Base-by-base conservation (phyloP, 2,888 invertebrate genomes). In the Pandemis cinnamomeana region DNA sequence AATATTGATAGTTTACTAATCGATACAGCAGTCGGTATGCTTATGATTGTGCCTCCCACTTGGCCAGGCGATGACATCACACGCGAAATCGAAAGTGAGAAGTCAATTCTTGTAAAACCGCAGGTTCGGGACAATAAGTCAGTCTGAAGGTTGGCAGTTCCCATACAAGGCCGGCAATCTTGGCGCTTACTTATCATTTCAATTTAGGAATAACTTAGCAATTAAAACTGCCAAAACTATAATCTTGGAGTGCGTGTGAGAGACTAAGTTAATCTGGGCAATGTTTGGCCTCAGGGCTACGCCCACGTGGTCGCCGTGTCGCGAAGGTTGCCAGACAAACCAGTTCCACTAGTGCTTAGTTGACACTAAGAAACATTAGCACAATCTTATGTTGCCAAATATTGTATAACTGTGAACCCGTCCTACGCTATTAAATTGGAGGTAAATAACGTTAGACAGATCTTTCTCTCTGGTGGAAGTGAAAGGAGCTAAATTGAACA, bases 51-150 rank as follows among this genome's bases (percentile, higher is more conserved):
- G 68, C 79, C 85, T 78, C 89, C 88, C 86, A 78, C 80, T 76
- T 71, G 71, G 73, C 73, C 71, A 76, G 46, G 51, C 78, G 80
- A 85, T 90, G 91, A 91, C 88, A 89, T 91, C 90, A 90, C 82
- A 83, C 66, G 78, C 82, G 83, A 89, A 90, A 92, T 87, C 87
- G 91, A 91, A 91, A 91, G 92, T 89, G 81, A 77, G 74, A 77
- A 76, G 74, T 60, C 77, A 78, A 80, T 80, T 80, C 80, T 75
- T 73, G 77, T 75, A 74, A 63, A 64, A 75, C 63, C 68, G 55
- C 62, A 71, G 58, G 36, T 66, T 63, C 42, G 46, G 58, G 64
- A 73, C 66, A 73, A 53, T 53, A 7, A 5, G 4, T 20, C 15
- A 15, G 7, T 20, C 10, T 42, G 51, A 6, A 13, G 5, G 51